Evolutionary conservation across 2,888 invertebrate genomes (phyloP).

Genomic region (Oxystoma pomonae): DNA sequence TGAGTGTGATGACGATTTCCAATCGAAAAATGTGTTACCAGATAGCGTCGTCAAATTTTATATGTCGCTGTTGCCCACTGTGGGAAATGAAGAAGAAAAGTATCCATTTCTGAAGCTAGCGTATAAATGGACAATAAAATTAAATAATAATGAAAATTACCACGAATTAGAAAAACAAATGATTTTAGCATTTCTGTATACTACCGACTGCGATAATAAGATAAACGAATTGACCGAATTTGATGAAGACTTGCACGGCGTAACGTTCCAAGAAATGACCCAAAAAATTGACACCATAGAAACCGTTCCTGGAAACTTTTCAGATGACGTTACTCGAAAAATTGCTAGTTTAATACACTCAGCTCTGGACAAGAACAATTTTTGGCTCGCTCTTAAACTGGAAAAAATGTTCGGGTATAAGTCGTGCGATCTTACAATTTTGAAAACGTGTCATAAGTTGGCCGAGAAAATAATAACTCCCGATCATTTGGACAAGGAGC

Average conservation of each 20-base stretch:
- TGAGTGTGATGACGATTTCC: constrained; percentile 60
- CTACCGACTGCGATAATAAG: not conserved
- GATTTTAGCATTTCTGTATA: constrained; percentile 17
- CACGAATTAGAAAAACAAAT: constrained; percentile 40
- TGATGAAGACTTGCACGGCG: constrained; percentile 11
- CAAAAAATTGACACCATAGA: constrained; percentile 25
- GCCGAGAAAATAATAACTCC: constrained; percentile 62
- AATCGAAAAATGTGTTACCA: constrained; percentile 56
- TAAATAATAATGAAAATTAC: constrained; percentile 32
- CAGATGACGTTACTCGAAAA: constrained; percentile 33
- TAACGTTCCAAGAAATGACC: constrained; percentile 30
- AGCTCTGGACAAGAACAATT: constrained; percentile 54
- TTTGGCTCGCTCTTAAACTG: constrained; percentile 59
- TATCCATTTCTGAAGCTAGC: constrained; percentile 49
- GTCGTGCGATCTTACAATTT: constrained; percentile 53
- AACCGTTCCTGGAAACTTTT: constrained; percentile 20
- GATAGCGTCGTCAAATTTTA: constrained; percentile 62
- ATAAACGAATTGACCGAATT: constrained; percentile 11
- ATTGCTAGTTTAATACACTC: constrained; percentile 28
- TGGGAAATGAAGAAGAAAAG: constrained; percentile 43
- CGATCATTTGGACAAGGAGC: constrained; percentile 60
- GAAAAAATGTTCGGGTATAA: constrained; percentile 51
- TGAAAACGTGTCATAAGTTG: constrained; percentile 59
- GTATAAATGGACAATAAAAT: constrained; percentile 41
- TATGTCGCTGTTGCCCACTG: constrained; percentile 50